Conservation (phyloP, 2,113 vertebrate genomes). For the Psilopsiagon aymara region DNA sequence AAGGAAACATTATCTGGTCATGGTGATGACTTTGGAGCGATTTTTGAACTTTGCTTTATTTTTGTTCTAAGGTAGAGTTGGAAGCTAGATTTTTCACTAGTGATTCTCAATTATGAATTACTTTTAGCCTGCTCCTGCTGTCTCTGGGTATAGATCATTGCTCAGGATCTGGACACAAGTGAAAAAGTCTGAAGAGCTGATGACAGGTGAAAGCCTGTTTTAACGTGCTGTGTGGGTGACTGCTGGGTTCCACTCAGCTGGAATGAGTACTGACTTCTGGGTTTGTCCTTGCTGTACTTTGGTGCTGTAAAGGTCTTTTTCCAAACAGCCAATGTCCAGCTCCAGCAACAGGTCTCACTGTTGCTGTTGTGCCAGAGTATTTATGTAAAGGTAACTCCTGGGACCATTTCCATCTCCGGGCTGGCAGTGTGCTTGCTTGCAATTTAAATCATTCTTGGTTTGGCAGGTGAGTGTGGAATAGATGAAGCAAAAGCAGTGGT, state of each 20-base stretch:
- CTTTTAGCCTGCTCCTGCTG: neutral
- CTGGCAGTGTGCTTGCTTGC: neutral
- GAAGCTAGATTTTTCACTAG: neutral
- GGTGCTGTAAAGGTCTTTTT: neutral
- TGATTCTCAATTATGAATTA: neutral
- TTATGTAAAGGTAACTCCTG: neutral
- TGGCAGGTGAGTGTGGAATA: neutral
- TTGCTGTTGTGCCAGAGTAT: neutral
- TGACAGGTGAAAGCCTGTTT: neutral
- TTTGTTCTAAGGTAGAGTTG: neutral
- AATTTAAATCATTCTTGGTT: neutral
- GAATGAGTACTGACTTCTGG: accelerated
- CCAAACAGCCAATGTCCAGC: neutral
- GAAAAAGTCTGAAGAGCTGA: neutral
- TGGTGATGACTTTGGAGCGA: neutral
- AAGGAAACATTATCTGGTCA: neutral
- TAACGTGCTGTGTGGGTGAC: accelerated
- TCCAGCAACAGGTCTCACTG: neutral
- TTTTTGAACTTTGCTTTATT: neutral
- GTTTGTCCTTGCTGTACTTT: neutral
- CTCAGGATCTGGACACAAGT: neutral
- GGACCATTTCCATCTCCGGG: neutral
- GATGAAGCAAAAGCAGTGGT: neutral
- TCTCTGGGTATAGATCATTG: neutral
- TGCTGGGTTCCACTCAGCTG: neutral